phyloP scores from a whole-genome alignment of 1,140 invertebrate genomes.

The Trichonephila inaurata region DNA sequence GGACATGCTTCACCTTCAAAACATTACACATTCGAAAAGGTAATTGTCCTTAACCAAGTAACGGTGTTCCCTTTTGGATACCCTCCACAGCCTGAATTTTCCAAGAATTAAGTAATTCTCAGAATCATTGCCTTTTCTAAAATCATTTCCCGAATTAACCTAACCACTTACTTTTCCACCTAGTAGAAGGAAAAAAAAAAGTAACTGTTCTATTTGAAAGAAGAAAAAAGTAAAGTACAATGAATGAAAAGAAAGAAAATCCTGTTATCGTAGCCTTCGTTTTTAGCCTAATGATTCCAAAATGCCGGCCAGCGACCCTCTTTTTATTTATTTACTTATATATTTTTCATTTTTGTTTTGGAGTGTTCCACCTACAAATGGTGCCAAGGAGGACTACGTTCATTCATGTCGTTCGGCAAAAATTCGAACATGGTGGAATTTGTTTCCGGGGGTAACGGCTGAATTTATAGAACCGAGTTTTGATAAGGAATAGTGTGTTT shows the following conservation, averaged over 20 bases:
- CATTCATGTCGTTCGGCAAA: background rate
- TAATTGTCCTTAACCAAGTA: background rate
- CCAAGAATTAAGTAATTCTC: background rate
- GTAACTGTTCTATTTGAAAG: background rate
- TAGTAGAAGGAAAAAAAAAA: background rate
- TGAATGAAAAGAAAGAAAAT: background rate
- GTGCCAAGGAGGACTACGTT: constrained; percentile 33
- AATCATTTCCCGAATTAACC: background rate
- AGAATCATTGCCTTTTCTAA: background rate
- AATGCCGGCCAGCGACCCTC: constrained; percentile 3
- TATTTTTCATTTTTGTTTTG: background rate
- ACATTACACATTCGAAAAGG: no score
- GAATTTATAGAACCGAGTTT: background rate
- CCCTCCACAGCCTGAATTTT: background rate
- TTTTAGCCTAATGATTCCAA: background rate
- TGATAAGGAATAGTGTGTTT: background rate
- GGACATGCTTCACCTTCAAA: no score
- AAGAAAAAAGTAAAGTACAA: background rate
- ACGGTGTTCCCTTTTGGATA: background rate
- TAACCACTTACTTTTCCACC: background rate
- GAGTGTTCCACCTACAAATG: background rate
- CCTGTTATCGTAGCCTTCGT: constrained; percentile 1
- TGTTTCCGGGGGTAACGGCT: background rate
- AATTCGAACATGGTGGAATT: background rate
- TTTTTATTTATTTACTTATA: background rate